Percentiles rank a stretch among this genome's conserved stretches.
Evolutionary conservation across 2,888 invertebrate genomes (phyloP).

Genomic region (Philaethria dido): DNA sequence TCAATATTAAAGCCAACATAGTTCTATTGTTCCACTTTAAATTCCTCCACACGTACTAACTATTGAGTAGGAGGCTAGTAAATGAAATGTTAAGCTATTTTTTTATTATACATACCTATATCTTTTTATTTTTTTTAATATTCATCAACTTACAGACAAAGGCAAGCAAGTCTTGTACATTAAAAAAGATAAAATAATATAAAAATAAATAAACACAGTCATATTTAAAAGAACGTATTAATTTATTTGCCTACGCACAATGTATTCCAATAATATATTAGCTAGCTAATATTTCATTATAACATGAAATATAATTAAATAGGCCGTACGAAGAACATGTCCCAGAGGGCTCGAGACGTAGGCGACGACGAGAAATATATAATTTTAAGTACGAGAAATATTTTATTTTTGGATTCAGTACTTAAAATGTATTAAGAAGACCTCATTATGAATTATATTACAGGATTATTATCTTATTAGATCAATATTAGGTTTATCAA

Average conservation of each 20-base stretch:
- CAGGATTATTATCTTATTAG: too few relatives aligned
- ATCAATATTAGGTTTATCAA: too few relatives aligned
- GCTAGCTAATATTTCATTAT: neutral
- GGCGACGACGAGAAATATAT: neutral
- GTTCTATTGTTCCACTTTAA: neutral
- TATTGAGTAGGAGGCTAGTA: neutral
- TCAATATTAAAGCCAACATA: neutral
- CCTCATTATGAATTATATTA: too few relatives aligned
- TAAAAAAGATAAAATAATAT: neutral
- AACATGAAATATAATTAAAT: constrained; percentile 3
- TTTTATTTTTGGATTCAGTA: neutral
- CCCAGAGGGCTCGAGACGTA: constrained; percentile 6
- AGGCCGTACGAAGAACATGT: neutral
- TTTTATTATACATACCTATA: too few relatives aligned
- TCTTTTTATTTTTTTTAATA: too few relatives aligned
- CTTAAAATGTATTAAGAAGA: neutral
- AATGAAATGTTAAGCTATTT: neutral
- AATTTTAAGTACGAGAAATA: neutral
- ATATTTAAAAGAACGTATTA: neutral
- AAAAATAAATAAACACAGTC: neutral
- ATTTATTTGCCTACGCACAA: too few relatives aligned
- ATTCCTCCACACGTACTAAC: neutral
- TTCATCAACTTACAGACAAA: too few relatives aligned
- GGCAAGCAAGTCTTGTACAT: neutral
- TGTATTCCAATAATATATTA: neutral